Percentiles rank a stretch among this genome's conserved stretches.
phyloP scores from a whole-genome alignment of 2,888 invertebrate species.

The Trichopoda pennipes region DNA sequence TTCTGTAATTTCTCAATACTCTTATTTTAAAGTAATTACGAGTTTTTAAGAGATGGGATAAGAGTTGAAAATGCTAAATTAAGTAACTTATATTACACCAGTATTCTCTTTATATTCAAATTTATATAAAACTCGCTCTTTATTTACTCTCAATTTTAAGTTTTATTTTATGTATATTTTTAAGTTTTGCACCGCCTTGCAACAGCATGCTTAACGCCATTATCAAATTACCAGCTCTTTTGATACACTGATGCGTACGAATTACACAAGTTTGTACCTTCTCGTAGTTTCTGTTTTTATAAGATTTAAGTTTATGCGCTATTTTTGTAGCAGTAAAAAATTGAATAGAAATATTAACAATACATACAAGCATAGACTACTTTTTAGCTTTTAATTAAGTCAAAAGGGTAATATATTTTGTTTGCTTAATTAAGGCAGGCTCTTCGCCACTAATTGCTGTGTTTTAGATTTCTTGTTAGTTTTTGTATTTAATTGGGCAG shows the following conservation, averaged over 20 bases:
- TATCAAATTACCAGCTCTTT: conserved; percentile 58
- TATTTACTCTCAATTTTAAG: not conserved
- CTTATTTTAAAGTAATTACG: conserved; percentile 63
- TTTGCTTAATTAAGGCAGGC: not conserved
- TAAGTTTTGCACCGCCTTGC: conserved; percentile 3
- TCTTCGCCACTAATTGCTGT: conserved; percentile 6
- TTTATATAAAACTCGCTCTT: conserved; percentile 1
- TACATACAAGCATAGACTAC: not conserved
- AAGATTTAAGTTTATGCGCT: not conserved
- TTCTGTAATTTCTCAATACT: conserved; percentile 23
- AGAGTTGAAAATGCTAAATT: conserved; percentile 51
- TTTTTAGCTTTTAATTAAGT: conserved; percentile 45
- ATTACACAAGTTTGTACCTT: conserved; percentile 22
- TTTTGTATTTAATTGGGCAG: conserved; percentile 20
- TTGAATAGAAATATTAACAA: not conserved
- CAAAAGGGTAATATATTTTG: conserved; percentile 29
- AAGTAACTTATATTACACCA: conserved; percentile 16
- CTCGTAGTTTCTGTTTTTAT: not conserved
- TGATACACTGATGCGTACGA: conserved; percentile 64
- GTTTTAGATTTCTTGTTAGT: conserved; percentile 14
- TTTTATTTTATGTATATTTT: not conserved
- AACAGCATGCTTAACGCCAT: conserved; percentile 42
- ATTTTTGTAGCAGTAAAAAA: conserved; percentile 4
- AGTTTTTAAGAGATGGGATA: conserved; percentile 50
- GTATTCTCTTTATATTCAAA: conserved; percentile 1